Conservation (phyloP, 1,140 invertebrate genomes). For the Ephestia elutella region DNA sequence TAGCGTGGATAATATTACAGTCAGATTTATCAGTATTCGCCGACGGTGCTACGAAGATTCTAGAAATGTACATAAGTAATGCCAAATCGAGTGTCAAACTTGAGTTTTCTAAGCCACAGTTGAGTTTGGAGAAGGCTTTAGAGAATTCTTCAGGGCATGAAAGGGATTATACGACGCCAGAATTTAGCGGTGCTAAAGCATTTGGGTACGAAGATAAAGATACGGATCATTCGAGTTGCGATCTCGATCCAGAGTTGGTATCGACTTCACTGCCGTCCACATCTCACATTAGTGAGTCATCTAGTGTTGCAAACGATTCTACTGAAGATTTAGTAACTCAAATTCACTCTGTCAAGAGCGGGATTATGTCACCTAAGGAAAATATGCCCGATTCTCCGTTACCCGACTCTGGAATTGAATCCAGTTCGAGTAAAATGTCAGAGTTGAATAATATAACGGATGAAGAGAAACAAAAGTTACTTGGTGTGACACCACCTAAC, state of each 20-base stretch:
- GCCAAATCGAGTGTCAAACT: slow-evolving; percentile 70
- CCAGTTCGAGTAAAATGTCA: slow-evolving; percentile 53
- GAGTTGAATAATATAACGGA: slow-evolving; percentile 87
- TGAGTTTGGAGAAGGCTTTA: slow-evolving; percentile 79
- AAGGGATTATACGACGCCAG: slow-evolving; percentile 63
- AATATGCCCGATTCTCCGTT: slow-evolving; percentile 71
- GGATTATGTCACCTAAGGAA: slow-evolving; percentile 25
- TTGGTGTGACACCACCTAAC: slow-evolving; percentile 68
- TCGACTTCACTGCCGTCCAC: slow-evolving; percentile 70
- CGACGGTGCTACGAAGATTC: slow-evolving; percentile 81
- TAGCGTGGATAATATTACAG: slow-evolving; percentile 92
- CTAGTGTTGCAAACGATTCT: slow-evolving; percentile 66
- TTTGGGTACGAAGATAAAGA: slow-evolving; percentile 49
- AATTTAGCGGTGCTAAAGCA: slow-evolving; percentile 47
- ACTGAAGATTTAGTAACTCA: slow-evolving; percentile 73
- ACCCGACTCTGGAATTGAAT: slow-evolving; percentile 67
- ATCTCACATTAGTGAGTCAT: slow-evolving; percentile 68
- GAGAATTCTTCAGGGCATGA: slow-evolving; percentile 57
- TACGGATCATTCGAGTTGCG: slow-evolving; percentile 70
- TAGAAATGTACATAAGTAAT: slow-evolving; percentile 81
- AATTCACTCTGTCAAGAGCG: slow-evolving; percentile 40
- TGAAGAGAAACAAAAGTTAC: slow-evolving; percentile 89
- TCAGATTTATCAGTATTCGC: slow-evolving; percentile 82
- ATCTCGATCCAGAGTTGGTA: slow-evolving; percentile 70
- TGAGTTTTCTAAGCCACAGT: slow-evolving; percentile 73